Evolutionary conservation across 2,888 invertebrate genomes (phyloP).

Genomic region (Diaprepes abbreviatus): DNA sequence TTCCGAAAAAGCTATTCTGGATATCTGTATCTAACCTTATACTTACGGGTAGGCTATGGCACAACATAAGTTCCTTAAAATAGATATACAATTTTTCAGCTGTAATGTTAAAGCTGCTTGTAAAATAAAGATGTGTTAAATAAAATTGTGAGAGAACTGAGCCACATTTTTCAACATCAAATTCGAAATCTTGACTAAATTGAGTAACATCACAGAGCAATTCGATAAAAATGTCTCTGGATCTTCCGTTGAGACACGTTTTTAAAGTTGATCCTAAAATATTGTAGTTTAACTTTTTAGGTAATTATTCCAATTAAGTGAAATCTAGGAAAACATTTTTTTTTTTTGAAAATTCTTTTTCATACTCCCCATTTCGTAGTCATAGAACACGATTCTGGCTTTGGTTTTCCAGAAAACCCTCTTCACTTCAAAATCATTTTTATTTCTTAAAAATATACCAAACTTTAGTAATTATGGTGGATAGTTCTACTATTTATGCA

Average conservation of each 20-base stretch:
- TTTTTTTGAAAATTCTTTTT: too few relatives aligned
- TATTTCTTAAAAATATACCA: too few relatives aligned
- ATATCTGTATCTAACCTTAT: too few relatives aligned
- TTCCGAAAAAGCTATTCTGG: too few relatives aligned
- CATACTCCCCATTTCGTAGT: too few relatives aligned
- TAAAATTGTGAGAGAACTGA: conserved; percentile 64
- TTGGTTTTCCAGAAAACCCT: too few relatives aligned
- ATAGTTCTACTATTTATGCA: too few relatives aligned
- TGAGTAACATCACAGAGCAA: conserved; percentile 60
- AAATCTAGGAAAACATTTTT: neutral
- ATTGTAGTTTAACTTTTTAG: neutral
- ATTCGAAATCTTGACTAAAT: conserved; percentile 59
- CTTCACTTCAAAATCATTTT: too few relatives aligned
- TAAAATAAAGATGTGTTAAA: conserved; percentile 63
- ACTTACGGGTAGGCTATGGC: conserved; percentile 62
- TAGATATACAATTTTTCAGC: conserved; percentile 63
- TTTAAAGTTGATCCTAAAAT: conserved; percentile 59
- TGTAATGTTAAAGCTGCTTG: conserved; percentile 57
- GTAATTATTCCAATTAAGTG: too few relatives aligned
- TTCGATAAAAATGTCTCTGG: conserved; percentile 60
- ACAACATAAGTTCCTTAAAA: conserved; percentile 62
- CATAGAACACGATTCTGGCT: too few relatives aligned
- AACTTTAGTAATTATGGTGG: too few relatives aligned
- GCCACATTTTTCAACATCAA: conserved; percentile 59
- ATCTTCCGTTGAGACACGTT: conserved; percentile 57